Base-by-base conservation (phyloP, 2,888 invertebrate genomes). In the Peribatodes rhomboidaria region DNA sequence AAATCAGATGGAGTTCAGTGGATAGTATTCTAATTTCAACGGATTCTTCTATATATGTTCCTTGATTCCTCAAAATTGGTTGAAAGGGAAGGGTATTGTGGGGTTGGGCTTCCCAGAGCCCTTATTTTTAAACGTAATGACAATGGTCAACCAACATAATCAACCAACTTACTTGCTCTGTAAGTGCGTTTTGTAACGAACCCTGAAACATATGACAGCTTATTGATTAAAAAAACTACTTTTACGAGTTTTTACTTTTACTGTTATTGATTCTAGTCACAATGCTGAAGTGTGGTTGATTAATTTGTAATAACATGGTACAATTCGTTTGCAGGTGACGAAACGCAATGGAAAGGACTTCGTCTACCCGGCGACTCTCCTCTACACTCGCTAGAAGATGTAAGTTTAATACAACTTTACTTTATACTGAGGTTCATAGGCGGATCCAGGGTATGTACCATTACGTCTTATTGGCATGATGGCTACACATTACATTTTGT, bases 281-380 rank as follows among this genome's bases (percentile, higher is more conserved):
- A 18, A 50, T 11, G 13, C 33, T 35, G 33, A 50, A 35, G 50
- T 50, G 35, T 50, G 33, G 35, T 35, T 13, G 7, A 2, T 20
- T 13, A 50, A 6, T 7, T 50, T 18, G 7, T 13, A 35, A 13
- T 20, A 35, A 31, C 31, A 35, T 50, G 7, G 13, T 50, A 0
- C 2, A 18, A 35, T 35, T 35, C 13, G 33, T 16, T 50, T 50
- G 6, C 35, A 50, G 50, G 35, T 27, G 7, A 11, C 14, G 13
- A n/a, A 3, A 8, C 8, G 16, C 10, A 14, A 16, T 18, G 16
- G 31, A 49, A 27, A 31, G 83, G 82, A 16, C 58, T 85, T 14
- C 76, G 82, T 31, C 70, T 84, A 41, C 82, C 85, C 2, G 83
- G 82, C 7, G 84, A 84, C 65, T 78, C 80, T 13, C 83, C 84